Evolutionary conservation across 2,888 invertebrate species (phyloP), one percentile per base, ranked within the genome.

Genomic region (Ochropleura plecta): DNA sequence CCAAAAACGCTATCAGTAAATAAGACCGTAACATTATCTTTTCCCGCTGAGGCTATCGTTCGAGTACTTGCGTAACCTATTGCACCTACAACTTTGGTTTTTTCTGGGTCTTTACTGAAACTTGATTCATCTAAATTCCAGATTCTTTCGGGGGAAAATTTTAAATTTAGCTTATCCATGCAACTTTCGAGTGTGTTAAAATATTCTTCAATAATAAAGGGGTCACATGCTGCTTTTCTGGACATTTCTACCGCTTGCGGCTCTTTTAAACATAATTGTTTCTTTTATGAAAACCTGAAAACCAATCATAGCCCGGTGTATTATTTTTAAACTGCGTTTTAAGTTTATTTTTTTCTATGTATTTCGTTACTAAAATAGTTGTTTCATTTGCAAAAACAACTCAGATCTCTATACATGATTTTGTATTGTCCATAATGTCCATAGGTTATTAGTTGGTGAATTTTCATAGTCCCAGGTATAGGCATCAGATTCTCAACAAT

Each of bases 31-130:
- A 42, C 60, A n/a, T 62, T 57, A 69, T 90, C 88, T 86, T 85
- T 89, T 60, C 90, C 73, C n/a, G 62, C 82, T 40, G 88, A 88
- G 63, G 88, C 84, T 67, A 86, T 89, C 1, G 83, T 83, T 80
- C 86, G 70, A 46, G 68, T 73, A 63, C 62, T 53, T 53, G 73
- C 68, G 62, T 46, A 78, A 18, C 80, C 83, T 49, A 62, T 65
- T n/a, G 71, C 65, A 44, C 83, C 81, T 48, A 84, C 73, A 7
- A 83, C 20, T 79, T 78, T 82, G 30, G 78, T 73, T 68, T 68
- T 53, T 64, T 42, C 62, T 9, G 63, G 73, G 57, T 74, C 69
- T 55, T 74, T 74, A 20, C 68, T 55, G 48, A 74, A 74, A 64
- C 73, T 74, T 16, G 69, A 69, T 51, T 85, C 82, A 53, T 83